These are phyloP conservation scores for Timandra comae DNA, from an alignment of 2,888 invertebrate genomes.

Conservation along the genomic window DNA sequence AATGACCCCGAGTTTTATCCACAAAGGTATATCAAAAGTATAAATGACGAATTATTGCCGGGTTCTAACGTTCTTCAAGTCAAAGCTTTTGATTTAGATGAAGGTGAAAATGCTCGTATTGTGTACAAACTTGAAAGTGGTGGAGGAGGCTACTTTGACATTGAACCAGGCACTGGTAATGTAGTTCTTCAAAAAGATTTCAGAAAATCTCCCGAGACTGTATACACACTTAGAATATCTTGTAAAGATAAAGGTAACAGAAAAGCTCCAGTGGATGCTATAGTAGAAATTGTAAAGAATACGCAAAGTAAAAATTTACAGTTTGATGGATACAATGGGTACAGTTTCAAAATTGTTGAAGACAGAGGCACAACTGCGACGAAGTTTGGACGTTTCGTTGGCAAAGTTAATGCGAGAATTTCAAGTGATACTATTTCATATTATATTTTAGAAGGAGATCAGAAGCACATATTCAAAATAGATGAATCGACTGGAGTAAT, in stretches of 20 bases:
- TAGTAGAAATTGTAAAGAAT: conserved; percentile 87
- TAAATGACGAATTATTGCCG: conserved; percentile 81
- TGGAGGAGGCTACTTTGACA: conserved; percentile 86
- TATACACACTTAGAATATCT: conserved; percentile 85
- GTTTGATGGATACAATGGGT: conserved; percentile 85
- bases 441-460: conserved; percentile 88
- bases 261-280: conserved; percentile 82
- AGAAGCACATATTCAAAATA: conserved; percentile 85
- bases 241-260: conserved; percentile 89
- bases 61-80: conserved; percentile 84
- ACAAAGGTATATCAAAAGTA: conserved; percentile 86
- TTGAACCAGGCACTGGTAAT: conserved; percentile 87
- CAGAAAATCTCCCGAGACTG: conserved; percentile 79
- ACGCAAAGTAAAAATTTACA: conserved; percentile 83
- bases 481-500: conserved; percentile 88
- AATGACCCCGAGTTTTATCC: conserved; percentile 96
- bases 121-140: conserved; percentile 87
- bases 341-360: conserved; percentile 89
- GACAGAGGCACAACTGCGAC: conserved; percentile 81
- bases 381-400: conserved; percentile 84
- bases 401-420: conserved; percentile 80
- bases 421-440: conserved; percentile 83
- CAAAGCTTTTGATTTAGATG: conserved; percentile 89
- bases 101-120: conserved; percentile 90
- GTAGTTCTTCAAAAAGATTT: conserved; percentile 82